Evolutionary conservation across 2,113 vertebrate species (phyloP).

Genomic region (Pedionomus torquatus): DNA sequence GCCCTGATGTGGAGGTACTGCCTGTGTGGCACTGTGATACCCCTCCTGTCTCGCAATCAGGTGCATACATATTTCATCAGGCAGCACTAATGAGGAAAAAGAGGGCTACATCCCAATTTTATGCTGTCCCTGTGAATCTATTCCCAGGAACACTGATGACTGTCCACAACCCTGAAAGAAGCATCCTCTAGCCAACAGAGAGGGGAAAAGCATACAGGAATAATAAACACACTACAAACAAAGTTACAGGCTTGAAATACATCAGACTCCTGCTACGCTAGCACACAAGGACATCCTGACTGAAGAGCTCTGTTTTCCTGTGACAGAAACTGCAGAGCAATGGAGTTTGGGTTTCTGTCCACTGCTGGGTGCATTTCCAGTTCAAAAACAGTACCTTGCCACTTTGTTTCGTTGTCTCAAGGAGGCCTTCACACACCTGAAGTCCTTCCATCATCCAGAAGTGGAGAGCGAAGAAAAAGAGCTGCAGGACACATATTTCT

Average conservation of each 20-base stretch:
- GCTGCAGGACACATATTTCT: not conserved
- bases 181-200: not conserved
- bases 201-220: not conserved
- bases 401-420: not conserved
- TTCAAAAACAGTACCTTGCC: not conserved
- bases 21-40: rapidly evolving
- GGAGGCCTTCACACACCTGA: not conserved
- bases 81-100: not conserved
- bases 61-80: not conserved
- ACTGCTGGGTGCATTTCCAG: not conserved
- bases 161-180: not conserved
- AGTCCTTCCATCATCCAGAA: not conserved
- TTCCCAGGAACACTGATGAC: not conserved
- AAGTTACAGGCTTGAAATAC: not conserved
- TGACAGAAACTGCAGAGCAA: not conserved
- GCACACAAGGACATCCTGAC: not conserved
- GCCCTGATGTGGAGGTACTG: not conserved
- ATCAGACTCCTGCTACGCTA: not conserved
- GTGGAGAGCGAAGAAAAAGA: not conserved
- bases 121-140: not conserved
- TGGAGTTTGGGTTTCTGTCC: not conserved
- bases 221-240: not conserved
- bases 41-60: not conserved
- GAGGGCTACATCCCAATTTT: not conserved
- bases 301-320: not conserved